A percentile compares a stretch with the other conserved stretches of the same genome.
phyloP scores from a whole-genome alignment of 2,888 invertebrate genomes.

The Cyaniris semiargus region DNA sequence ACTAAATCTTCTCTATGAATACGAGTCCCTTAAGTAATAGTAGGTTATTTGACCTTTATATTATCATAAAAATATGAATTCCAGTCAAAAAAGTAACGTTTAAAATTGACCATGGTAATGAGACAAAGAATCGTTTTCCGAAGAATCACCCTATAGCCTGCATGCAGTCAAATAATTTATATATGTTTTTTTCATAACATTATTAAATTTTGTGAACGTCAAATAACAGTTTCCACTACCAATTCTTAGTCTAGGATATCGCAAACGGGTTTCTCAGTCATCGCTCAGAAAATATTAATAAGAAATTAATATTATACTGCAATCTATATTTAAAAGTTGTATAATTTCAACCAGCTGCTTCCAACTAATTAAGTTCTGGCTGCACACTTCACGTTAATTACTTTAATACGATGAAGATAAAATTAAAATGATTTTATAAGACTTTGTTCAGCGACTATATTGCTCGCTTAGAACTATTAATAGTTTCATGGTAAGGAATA shows the following conservation, averaged over 20 bases:
- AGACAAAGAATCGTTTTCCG: too few species aligned
- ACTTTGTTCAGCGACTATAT: not conserved
- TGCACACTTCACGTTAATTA: conserved; percentile 54
- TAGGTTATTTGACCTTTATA: too few species aligned
- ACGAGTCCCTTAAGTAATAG: too few species aligned
- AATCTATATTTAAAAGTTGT: conserved; percentile 18
- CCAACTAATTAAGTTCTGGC: conserved; percentile 65
- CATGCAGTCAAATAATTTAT: too few species aligned
- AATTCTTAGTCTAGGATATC: not conserved
- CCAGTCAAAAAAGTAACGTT: too few species aligned
- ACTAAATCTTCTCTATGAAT: too few species aligned
- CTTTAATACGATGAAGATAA: conserved; percentile 35
- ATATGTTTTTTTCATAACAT: too few species aligned
- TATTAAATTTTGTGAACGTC: not conserved
- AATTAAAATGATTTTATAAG: conserved; percentile 29
- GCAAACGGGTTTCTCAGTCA: not conserved
- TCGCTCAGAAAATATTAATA: not conserved
- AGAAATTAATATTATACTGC: conserved; percentile 8
- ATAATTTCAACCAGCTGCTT: conserved; percentile 37
- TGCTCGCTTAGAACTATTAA: not conserved
- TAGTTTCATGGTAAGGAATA: not conserved
- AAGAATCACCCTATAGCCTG: too few species aligned
- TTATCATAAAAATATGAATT: too few species aligned
- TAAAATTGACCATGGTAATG: too few species aligned
- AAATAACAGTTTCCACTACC: not conserved